Conservation (phyloP, 2,888 invertebrate genomes). For the Callosobruchus maculatus region DNA sequence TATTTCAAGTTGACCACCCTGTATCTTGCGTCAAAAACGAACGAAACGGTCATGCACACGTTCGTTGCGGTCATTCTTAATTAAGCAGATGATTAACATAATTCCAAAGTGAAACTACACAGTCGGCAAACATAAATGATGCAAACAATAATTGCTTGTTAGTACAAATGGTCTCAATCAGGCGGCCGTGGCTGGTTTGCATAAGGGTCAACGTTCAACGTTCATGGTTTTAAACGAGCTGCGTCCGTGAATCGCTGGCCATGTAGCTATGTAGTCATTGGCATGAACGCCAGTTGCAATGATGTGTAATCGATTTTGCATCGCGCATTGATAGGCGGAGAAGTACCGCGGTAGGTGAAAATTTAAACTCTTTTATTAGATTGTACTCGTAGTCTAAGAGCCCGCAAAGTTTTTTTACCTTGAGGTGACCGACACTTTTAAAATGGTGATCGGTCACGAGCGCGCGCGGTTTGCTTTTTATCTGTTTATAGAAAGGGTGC, state of each 20-base stretch:
- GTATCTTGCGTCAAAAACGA: neutral
- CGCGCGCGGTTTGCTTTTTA: too few species aligned
- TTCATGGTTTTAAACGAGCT: neutral
- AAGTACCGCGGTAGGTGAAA: too few species aligned
- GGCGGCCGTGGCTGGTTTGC: neutral
- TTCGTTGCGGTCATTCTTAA: neutral
- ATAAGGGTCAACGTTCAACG: neutral
- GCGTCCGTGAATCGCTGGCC: neutral
- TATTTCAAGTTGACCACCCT: neutral
- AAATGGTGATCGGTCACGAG: too few species aligned
- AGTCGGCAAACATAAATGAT: neutral
- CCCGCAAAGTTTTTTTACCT: too few species aligned
- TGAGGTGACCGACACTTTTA: too few species aligned
- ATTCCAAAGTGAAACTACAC: neutral
- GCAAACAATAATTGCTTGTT: slow-evolving; percentile 1
- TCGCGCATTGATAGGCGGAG: neutral
- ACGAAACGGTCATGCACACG: neutral
- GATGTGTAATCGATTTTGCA: neutral
- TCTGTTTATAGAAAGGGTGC: too few species aligned
- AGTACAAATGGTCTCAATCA: slow-evolving; percentile 2
- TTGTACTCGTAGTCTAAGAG: too few species aligned
- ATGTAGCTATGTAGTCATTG: neutral
- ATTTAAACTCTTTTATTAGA: too few species aligned
- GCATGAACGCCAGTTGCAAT: neutral
- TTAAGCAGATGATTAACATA: neutral